Percentiles rank a stretch among this genome's conserved stretches.
Evolutionary conservation across 2,888 invertebrate genomes (phyloP).

Genomic region (Thumatha senex): DNA sequence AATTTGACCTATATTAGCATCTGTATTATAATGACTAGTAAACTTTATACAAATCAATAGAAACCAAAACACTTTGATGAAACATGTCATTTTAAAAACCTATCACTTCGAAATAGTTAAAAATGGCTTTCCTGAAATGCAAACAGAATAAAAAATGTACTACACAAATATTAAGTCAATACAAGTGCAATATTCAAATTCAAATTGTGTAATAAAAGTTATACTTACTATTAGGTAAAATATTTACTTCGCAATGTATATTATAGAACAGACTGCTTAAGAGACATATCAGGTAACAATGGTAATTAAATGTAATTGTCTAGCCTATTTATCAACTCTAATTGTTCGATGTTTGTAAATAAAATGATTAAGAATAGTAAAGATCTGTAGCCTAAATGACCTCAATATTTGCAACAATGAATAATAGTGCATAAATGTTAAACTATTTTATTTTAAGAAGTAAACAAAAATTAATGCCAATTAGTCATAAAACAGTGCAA

Average conservation of each 20-base stretch:
- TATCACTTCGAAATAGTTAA: conserved; percentile 1
- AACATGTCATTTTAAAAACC: not conserved
- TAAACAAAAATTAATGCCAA: not conserved
- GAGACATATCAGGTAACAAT: not conserved
- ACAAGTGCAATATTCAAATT: not conserved
- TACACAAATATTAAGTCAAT: not conserved
- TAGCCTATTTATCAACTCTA: conserved; percentile 13
- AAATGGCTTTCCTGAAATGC: conserved; percentile 4
- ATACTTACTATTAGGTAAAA: not conserved
- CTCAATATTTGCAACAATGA: conserved; percentile 12
- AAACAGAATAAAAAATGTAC: not conserved
- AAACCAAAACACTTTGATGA: not conserved
- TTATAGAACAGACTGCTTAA: not conserved
- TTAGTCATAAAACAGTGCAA: not conserved
- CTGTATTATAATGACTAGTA: not conserved
- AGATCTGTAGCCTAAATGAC: conserved; percentile 5
- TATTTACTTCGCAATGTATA: not conserved
- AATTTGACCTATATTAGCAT: not conserved
- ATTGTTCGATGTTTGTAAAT: conserved; percentile 15
- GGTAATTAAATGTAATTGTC: not conserved
- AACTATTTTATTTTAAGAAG: not conserved
- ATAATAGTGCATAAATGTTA: not conserved
- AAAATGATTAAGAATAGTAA: conserved; percentile 3
- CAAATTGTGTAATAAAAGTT: not conserved
- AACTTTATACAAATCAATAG: conserved; percentile 1